phyloP scores from a whole-genome alignment of 1,140 invertebrate genomes.

The Drosophila orena region DNA sequence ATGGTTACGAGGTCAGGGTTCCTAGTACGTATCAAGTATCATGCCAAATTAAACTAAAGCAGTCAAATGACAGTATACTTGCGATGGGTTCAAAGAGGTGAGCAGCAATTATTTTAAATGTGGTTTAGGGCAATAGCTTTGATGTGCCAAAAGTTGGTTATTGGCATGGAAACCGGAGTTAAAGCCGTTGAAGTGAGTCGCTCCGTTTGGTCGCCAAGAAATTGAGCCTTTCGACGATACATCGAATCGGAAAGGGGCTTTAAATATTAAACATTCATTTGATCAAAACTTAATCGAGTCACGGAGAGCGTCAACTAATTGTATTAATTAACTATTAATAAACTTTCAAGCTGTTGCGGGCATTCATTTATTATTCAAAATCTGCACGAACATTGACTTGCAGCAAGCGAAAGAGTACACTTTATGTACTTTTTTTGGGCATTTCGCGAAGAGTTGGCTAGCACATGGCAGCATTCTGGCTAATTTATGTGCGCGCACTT shows the following conservation, averaged over 20 bases:
- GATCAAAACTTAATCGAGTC: slow-evolving; percentile 21
- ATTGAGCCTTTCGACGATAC: background rate
- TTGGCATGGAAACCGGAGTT: slow-evolving; percentile 24
- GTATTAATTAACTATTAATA: slow-evolving; percentile 50
- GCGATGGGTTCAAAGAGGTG: slow-evolving; percentile 29
- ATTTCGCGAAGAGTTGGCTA: background rate
- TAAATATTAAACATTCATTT: slow-evolving; percentile 3
- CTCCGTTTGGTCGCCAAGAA: slow-evolving; percentile 15
- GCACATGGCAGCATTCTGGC: slow-evolving; percentile 15
- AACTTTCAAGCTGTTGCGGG: background rate
- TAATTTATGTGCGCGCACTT: slow-evolving; percentile 57
- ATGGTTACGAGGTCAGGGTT: slow-evolving; percentile 2
- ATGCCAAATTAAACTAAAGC: slow-evolving; percentile 30
- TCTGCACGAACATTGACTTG: slow-evolving; percentile 2
- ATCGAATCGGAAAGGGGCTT: background rate
- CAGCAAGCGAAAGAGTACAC: background rate
- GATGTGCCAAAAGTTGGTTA: slow-evolving; percentile 19
- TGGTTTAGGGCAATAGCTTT: slow-evolving; percentile 24
- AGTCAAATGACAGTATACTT: slow-evolving; percentile 4
- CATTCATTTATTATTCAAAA: slow-evolving; percentile 38
- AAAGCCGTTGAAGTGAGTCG: slow-evolving; percentile 27
- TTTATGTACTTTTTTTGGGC: background rate
- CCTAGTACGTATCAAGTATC: slow-evolving; percentile 20
- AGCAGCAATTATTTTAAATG: slow-evolving; percentile 48
- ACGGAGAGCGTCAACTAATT: slow-evolving; percentile 15